Conservation (phyloP, 2,797 vertebrate genomes). For the Enteromius treurensis region DNA sequence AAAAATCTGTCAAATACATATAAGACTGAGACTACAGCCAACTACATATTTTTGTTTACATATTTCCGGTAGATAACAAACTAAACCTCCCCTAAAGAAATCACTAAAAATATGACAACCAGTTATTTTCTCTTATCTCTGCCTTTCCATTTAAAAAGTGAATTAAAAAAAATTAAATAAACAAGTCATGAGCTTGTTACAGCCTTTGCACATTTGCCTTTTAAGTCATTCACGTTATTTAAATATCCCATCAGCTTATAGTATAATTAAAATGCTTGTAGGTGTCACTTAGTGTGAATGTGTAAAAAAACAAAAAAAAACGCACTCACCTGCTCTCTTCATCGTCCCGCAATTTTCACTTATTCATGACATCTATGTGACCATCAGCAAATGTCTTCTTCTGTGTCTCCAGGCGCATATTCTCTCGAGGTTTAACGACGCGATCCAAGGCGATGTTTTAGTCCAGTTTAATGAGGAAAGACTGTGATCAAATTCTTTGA, state of each 20-base stretch:
- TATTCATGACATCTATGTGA: neutral
- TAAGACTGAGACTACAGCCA: neutral
- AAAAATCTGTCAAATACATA: neutral
- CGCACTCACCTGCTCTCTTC: conserved; percentile 8
- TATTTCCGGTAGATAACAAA: neutral
- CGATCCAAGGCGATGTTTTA: neutral
- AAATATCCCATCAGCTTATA: neutral
- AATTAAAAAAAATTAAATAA: neutral
- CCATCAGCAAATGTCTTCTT: neutral
- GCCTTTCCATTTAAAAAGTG: neutral
- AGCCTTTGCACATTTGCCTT: neutral
- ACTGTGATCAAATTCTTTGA: neutral
- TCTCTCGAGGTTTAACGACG: neutral
- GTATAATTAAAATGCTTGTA: neutral
- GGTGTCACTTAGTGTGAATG: neutral
- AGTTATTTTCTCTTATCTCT: neutral
- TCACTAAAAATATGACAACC: neutral
- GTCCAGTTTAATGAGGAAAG: neutral
- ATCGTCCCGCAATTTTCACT: conserved; percentile 5
- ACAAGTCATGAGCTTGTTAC: neutral
- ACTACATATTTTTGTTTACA: neutral
- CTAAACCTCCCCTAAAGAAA: neutral
- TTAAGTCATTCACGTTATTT: neutral
- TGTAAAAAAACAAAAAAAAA: neutral
- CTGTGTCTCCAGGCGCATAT: neutral